Base-by-base conservation (phyloP, 2,888 invertebrate species). In the Bellardia pandia region DNA sequence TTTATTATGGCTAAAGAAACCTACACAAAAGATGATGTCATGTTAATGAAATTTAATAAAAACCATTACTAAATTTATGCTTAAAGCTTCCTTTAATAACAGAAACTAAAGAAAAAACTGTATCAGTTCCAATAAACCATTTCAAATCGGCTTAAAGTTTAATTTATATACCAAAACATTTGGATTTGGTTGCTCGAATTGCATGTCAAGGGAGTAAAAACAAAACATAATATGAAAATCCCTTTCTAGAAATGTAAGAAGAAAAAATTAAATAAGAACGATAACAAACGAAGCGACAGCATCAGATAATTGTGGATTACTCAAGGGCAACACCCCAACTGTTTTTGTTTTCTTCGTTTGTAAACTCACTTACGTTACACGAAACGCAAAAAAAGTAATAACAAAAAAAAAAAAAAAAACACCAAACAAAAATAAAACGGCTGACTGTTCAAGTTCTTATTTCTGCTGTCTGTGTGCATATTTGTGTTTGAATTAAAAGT, bases 301-400 rank as follows among this genome's bases (percentile, higher is more conserved):
- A 86, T 81, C 80, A 81, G 56, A 86, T 86, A 87, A 84, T 82
- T 85, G 80, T 86, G 88, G 88, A 88, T 88, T 88, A 88, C 87
- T 88, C 86, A 88, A 87, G 87, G 87, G 79, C 87, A 86, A 69
- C 84, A 79, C 69, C 84, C 85, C 85, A 85, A 85, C 74, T 64
- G 85, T 75, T 71, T 69, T 79, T 85, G 75, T 76, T 82, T 83
- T 74, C 40, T 48, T 82, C 48, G 8, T 51, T 42, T n/a, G 14
- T 51, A 16, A 83, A 77, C 45, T 77, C 23, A 83, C 45, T 71
- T 69, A 83, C 23, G 56, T 71, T 56, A 48, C 23, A 64, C 14
- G 53, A 16, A 68, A 45, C 5, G 30, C 7, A 51, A 11, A 9
- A 33, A 51, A 66, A 66, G 11, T 23, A 8, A 16, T 8, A 56